Evolutionary conservation across 2,888 invertebrate genomes (phyloP).

Genomic region (Andrena minutula): DNA sequence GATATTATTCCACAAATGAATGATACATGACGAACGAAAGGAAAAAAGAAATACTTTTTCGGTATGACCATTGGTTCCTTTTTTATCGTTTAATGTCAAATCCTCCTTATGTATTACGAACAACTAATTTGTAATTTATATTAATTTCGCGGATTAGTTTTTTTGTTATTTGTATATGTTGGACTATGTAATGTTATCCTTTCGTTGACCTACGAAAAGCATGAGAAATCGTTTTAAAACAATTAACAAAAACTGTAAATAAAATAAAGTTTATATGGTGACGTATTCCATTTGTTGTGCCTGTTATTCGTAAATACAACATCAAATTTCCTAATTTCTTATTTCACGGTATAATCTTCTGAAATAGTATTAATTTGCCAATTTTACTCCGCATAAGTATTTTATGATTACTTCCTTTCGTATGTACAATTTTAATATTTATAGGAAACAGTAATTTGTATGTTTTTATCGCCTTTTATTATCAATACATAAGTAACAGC

Average conservation of each 20-base stretch:
- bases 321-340: constrained; percentile 45
- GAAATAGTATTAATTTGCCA: background rate
- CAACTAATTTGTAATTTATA: constrained; percentile 47
- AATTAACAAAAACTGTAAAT: constrained; percentile 51
- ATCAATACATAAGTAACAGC: background rate
- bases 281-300: constrained; percentile 42
- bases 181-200: constrained; percentile 43
- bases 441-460: constrained; percentile 11
- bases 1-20: constrained; percentile 24
- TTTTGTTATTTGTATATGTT: constrained; percentile 60
- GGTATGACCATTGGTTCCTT: constrained; percentile 22
- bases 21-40: constrained; percentile 21
- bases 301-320: constrained; percentile 50
- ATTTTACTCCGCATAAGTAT: background rate
- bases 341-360: background rate
- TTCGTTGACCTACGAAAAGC: constrained; percentile 27
- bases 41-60: constrained; percentile 32
- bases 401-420: background rate
- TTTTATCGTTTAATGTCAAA: constrained; percentile 37
- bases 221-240: constrained; percentile 23
- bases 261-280: constrained; percentile 50
- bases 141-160: constrained; percentile 40
- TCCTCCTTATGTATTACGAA: constrained; percentile 30
- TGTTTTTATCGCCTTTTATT: constrained; percentile 10
- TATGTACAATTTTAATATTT: constrained; percentile 13